Percentiles rank a stretch among this genome's conserved stretches.
phyloP scores from a whole-genome alignment of 2,888 invertebrate genomes.

The Coecobrya sp. region DNA sequence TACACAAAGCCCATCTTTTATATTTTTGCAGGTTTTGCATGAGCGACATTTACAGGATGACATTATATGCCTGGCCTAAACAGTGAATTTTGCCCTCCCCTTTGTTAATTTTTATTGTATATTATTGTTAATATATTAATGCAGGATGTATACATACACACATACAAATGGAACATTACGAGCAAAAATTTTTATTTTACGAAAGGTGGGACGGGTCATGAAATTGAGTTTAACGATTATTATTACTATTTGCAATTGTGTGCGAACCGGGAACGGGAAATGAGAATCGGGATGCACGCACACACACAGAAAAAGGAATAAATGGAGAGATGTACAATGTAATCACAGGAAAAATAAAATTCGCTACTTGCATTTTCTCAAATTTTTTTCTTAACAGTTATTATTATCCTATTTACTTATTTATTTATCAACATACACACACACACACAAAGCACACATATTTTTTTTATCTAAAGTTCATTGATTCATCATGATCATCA shows the following conservation, averaged over 20 bases:
- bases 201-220: no score
- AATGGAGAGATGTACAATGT: background rate
- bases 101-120: no score
- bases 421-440: background rate
- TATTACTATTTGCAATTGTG: no score
- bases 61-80: no score
- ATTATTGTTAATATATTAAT: no score
- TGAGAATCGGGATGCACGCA: background rate
- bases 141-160: no score
- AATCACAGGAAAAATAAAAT: background rate
- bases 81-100: no score
- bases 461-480: slow-evolving; percentile 10
- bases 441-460: background rate
- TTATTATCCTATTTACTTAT: background rate
- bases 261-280: background rate
- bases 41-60: no score
- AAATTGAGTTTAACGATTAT: no score
- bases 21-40: no score
- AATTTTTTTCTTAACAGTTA: background rate
- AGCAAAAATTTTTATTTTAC: no score
- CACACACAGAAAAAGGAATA: background rate
- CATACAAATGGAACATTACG: no score
- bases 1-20: background rate
- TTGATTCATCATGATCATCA: background rate
- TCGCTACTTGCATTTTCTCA: background rate